These are phyloP conservation scores for Prochilodus magdalenae DNA, from an alignment of 2,113 vertebrate genomes.

Conservation along the genomic window DNA sequence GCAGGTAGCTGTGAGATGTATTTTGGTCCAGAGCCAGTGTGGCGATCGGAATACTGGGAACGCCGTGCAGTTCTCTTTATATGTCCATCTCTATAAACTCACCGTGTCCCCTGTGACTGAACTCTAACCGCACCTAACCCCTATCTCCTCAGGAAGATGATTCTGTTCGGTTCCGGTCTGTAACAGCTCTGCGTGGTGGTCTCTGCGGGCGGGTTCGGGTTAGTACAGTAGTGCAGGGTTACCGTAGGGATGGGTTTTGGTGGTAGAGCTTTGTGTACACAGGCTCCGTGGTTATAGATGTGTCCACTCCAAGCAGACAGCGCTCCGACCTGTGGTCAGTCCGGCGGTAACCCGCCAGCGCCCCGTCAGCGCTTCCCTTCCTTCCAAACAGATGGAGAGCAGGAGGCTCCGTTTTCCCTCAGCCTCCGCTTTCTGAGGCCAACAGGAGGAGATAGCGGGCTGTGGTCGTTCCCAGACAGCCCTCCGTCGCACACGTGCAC, in stretches of 20 bases:
- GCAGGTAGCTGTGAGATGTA: too few species aligned
- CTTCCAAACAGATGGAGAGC: constrained; percentile 61
- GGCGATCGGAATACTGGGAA: too few species aligned
- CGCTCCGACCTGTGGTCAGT: not conserved
- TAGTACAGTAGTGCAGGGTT: not conserved
- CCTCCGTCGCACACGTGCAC: constrained; percentile 19
- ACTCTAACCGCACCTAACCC: too few species aligned
- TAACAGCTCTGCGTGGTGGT: too few species aligned
- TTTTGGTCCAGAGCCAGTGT: too few species aligned
- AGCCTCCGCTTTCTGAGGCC: not conserved
- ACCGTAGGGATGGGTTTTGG: not conserved
- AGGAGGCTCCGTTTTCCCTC: constrained; percentile 47
- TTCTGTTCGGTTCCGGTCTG: too few species aligned
- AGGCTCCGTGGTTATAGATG: not conserved
- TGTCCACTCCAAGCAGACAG: not conserved
- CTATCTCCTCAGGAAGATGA: too few species aligned
- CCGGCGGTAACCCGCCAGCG: constrained; percentile 50
- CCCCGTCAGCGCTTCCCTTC: constrained; percentile 57
- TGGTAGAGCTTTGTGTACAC: not conserved
- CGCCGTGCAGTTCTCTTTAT: too few species aligned
- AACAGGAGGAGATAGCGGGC: constrained; percentile 43
- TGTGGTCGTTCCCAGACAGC: constrained; percentile 38
- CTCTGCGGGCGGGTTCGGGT: constrained; percentile 16
- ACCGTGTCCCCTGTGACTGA: too few species aligned
- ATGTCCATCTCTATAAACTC: too few species aligned